Evolutionary conservation across 2,888 invertebrate species (phyloP), one percentile per base, ranked within the genome.

Genomic region (Prenolepis imparis): DNA sequence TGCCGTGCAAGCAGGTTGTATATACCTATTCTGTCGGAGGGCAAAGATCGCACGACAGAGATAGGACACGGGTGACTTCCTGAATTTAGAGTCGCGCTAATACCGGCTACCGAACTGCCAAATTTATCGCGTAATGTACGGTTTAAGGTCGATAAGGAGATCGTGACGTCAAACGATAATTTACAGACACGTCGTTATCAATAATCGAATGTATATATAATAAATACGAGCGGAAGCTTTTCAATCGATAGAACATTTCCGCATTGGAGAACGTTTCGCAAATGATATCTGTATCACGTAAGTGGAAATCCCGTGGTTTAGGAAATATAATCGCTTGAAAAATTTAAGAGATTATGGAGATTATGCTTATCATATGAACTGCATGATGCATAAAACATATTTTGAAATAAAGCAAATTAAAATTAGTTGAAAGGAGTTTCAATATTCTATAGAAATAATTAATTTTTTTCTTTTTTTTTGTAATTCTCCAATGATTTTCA

Each of bases 51-150:
- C 21, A 24, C 24, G 39, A 48, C 52, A 24, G 32, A 70, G 70
- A 59, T 67, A 55, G 55, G n/a, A 12, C 24, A 77, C 44, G 39
- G 48, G 18, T 44, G 55, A 55, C 21, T 77, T 41, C 57, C 55
- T 67, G 57, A 55, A 61, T 41, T 55, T 36, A 41, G 28, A 68
- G 3, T 9, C 21, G 55, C 28, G 41, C 28, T 68, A 57, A 77
- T 41, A 68, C 9, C 11, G 18, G 28, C 39, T 12, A n/a, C n/a
- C 41, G 77, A 55, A 39, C 4, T 67, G 52, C n/a, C 39, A 24
- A 64, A 75, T 48, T 75, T 64, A 64, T 57, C n/a, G n/a, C 52
- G 15, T 28, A 66, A 66, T 41, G 24, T 68, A 32, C 9, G 11
- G 11, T 32, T 28, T 6, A 11, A 5, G 9, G 9, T 9, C 11